Evolutionary conservation across 2,113 vertebrate species (phyloP).

Genomic region (Oreotrochilus melanogaster): DNA sequence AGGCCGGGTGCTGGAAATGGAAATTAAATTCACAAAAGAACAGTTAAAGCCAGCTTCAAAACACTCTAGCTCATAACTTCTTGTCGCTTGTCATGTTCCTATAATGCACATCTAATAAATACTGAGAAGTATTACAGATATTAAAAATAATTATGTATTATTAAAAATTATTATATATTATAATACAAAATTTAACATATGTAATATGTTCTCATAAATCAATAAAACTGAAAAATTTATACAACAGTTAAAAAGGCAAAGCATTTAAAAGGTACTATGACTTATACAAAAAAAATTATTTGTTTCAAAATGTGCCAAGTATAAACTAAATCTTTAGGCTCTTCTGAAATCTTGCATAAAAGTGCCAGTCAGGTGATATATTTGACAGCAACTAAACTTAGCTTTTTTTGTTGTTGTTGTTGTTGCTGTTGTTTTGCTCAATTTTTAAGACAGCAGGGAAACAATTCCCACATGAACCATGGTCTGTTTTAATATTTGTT

Average conservation of each 20-base stretch:
- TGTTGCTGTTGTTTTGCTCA: background rate
- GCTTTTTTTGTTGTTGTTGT: background rate
- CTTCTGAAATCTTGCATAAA: background rate
- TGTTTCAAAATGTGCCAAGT: background rate
- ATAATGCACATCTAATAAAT: background rate
- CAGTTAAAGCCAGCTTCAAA: background rate
- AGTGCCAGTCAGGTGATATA: background rate
- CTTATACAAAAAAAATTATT: background rate
- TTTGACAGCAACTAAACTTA: background rate
- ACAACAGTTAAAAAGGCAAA: background rate
- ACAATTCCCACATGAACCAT: background rate
- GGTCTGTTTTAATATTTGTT: background rate
- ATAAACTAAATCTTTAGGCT: background rate
- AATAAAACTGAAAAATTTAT: background rate
- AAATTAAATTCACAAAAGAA: constrained; percentile 14
- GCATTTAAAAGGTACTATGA: background rate
- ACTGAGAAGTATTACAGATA: background rate
- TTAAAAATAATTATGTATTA: no score
- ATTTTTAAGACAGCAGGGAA: background rate
- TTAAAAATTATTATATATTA: no score
- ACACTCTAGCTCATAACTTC: background rate
- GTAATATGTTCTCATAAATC: background rate
- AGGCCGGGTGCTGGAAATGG: constrained; percentile 82
- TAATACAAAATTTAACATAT: background rate
- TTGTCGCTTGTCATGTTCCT: background rate